A percentile compares a stretch with the other conserved stretches of the same genome.
Conservation (phyloP, 2,113 vertebrate genomes). For the Gnathonemus longibarbis region DNA sequence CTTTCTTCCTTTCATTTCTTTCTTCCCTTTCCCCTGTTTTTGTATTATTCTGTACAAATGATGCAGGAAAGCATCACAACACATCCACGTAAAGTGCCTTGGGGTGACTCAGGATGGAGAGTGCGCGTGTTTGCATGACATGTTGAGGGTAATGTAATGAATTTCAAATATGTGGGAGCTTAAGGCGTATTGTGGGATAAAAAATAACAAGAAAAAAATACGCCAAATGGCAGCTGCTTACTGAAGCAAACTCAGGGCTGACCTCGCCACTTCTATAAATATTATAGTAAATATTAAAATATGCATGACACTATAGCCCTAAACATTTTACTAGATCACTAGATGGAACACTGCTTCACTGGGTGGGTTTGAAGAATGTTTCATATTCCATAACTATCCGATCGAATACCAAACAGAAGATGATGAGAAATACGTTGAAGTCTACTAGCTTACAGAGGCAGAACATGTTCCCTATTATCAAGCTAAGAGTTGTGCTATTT, state of each 20-base stretch:
- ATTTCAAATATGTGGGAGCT: background rate
- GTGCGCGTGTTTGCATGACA: background rate
- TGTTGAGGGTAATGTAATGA: background rate
- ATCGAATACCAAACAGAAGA: background rate
- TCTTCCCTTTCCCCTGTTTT: background rate
- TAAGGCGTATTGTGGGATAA: background rate
- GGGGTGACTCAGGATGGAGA: background rate
- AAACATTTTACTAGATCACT: background rate
- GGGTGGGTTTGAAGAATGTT: background rate
- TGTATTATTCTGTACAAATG: background rate
- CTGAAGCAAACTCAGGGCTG: background rate
- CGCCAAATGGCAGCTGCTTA: background rate
- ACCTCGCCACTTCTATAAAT: background rate
- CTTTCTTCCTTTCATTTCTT: background rate
- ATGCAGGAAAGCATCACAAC: background rate
- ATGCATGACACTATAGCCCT: background rate
- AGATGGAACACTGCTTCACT: background rate
- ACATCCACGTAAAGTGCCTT: background rate
- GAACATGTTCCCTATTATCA: background rate
- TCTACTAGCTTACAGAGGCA: background rate
- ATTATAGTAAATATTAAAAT: background rate
- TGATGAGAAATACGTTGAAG: background rate
- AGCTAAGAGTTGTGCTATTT: background rate
- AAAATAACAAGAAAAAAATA: background rate
- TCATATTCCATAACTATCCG: background rate